Base-by-base conservation (phyloP, 2,888 invertebrate species). In the Ceraclea dissimilis region DNA sequence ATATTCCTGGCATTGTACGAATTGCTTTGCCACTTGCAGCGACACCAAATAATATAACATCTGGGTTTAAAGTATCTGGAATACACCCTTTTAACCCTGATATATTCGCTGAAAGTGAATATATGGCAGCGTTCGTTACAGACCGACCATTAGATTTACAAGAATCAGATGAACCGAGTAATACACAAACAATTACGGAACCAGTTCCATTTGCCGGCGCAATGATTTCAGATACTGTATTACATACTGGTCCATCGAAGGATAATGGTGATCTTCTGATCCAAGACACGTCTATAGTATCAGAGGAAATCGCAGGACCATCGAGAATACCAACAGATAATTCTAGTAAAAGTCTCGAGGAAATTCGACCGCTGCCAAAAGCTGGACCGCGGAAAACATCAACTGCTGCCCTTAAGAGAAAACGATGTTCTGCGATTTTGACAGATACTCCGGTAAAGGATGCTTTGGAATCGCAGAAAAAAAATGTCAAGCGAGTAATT, bases 371-470 rank as follows among this genome's bases (percentile, higher is more conserved):
- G 52, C 58, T 52, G 49, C 62, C 60, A 31, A 61, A 60, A 56
- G 59, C 56, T 21, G 51, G 44, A 13, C 51, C 49, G 26, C 48
- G 58, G 54, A 58, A 56, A 53, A 50, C 21, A 33, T 44, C 43
- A 33, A 57, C 39, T 49, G 53, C 48, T 34, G 48, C 31, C 22
- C 46, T 52, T 53, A 60, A 58, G 47, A 49, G 49, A 20, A 60
- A 56, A 54, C 31, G 54, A 34, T 60, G 57, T 49, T 60, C 62
- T 16, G 49, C 52, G 33, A 56, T 63, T 54, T 62, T 60, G 51
- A 58, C 62, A n/a, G 60, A 63, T 33, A 63, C 61, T n/a, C 60
- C 60, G 26, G 56, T 52, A 39, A 62, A 62, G 51, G 50, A 57
- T 22, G 57, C 58, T 47, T 46, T 55, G 52, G 51, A 58, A 55